phyloP scores from a whole-genome alignment of 2,888 invertebrate genomes.

The Vandiemenella viatica region DNA sequence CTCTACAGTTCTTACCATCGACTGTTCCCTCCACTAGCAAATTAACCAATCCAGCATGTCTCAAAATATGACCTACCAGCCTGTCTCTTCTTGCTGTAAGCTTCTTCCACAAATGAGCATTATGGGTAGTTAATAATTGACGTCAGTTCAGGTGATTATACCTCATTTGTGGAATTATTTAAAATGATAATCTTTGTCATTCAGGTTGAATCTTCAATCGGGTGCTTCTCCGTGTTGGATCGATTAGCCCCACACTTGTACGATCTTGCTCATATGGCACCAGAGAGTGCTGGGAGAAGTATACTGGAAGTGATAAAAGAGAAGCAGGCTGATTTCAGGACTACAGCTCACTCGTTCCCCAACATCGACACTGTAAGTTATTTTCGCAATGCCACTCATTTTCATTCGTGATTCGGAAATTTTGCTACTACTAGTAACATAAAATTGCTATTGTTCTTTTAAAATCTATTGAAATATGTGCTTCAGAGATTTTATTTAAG shows the following conservation, averaged over 20 bases:
- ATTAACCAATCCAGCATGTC: too few species aligned
- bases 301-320: conserved; percentile 55
- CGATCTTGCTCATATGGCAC: conserved; percentile 56
- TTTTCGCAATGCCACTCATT: too few species aligned
- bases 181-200: too few species aligned
- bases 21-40: too few species aligned
- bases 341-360: conserved; percentile 43
- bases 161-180: too few species aligned
- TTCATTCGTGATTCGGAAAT: not conserved
- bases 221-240: conserved; percentile 22
- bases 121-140: too few species aligned
- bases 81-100: too few species aligned
- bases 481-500: not conserved
- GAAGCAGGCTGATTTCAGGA: conserved; percentile 49
- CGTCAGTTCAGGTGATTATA: too few species aligned
- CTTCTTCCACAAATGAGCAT: too few species aligned
- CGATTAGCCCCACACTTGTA: conserved; percentile 34
- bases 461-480: not conserved
- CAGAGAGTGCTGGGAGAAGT: conserved; percentile 48
- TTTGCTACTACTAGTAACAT: too few species aligned
- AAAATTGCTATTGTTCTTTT: not conserved
- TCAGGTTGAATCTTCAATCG: not conserved
- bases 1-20: too few species aligned
- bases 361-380: conserved; percentile 40
- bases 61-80: too few species aligned